Evolutionary conservation across 2,113 vertebrate genomes (phyloP).

Genomic region (Phylloscopus trochiloides): DNA sequence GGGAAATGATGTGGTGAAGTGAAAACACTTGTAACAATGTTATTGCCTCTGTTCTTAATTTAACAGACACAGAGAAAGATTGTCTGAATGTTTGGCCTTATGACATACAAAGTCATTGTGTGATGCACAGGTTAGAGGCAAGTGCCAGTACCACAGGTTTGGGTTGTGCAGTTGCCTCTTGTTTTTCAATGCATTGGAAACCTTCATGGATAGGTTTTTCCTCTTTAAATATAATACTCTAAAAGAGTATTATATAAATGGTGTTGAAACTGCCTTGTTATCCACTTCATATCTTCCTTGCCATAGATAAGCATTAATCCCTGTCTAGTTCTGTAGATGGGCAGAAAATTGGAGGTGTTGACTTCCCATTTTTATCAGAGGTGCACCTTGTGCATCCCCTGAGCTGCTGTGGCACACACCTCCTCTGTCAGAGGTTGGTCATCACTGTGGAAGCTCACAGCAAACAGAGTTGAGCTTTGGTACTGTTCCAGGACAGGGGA

Average conservation of each 20-base stretch:
- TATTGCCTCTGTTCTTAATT: neutral
- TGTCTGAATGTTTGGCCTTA: neutral
- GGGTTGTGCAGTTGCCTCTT: neutral
- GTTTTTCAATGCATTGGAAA: neutral
- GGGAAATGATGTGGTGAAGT: neutral
- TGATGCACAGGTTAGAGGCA: neutral
- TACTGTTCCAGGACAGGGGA: neutral
- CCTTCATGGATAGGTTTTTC: neutral
- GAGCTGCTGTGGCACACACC: neutral
- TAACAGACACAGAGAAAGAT: neutral
- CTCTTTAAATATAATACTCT: neutral
- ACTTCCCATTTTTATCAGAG: neutral
- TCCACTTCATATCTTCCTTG: neutral
- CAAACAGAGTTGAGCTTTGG: neutral
- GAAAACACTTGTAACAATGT: neutral
- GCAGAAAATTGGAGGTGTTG: neutral
- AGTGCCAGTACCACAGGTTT: neutral
- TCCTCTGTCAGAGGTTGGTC: neutral
- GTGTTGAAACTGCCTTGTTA: neutral
- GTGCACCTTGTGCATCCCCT: neutral
- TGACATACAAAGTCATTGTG: neutral
- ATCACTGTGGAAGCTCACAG: neutral
- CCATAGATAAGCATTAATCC: neutral
- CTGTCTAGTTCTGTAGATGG: neutral
- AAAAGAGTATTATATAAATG: rapidly evolving